Conservation (phyloP, 2,113 vertebrate species). For the Irena cyanogastra region DNA sequence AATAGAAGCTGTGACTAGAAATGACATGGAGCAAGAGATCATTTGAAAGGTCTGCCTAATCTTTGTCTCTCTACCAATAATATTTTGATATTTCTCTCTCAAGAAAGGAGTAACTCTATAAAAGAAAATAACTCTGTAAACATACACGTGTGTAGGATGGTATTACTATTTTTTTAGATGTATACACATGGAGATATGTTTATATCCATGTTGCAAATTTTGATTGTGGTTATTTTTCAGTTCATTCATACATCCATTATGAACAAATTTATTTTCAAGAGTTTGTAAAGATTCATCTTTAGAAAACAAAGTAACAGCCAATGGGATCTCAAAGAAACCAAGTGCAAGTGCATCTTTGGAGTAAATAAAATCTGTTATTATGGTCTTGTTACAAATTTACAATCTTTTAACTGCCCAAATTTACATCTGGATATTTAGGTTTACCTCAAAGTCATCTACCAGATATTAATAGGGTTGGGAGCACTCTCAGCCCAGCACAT, state of each 20-base stretch:
- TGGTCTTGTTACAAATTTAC: neutral
- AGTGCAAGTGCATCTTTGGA: neutral
- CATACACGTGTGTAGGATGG: neutral
- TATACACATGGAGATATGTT: neutral
- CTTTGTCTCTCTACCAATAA: neutral
- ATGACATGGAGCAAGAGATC: neutral
- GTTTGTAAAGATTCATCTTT: neutral
- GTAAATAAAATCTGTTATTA: neutral
- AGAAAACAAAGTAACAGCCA: neutral
- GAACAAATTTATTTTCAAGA: neutral
- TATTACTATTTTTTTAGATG: neutral
- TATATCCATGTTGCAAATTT: neutral
- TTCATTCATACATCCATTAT: neutral
- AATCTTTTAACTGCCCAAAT: neutral
- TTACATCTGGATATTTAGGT: neutral
- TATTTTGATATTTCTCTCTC: neutral
- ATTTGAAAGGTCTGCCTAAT: neutral
- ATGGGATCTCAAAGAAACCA: neutral
- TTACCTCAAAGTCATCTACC: neutral
- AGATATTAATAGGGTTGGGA: neutral
- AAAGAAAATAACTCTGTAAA: neutral
- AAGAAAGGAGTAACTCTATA: neutral
- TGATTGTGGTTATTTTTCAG: neutral
- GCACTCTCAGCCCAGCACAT: neutral
- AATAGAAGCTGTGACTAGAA: constrained; percentile 22